Conservation (phyloP, 2,113 vertebrate genomes). For the Chaetorhynchus papuensis region DNA sequence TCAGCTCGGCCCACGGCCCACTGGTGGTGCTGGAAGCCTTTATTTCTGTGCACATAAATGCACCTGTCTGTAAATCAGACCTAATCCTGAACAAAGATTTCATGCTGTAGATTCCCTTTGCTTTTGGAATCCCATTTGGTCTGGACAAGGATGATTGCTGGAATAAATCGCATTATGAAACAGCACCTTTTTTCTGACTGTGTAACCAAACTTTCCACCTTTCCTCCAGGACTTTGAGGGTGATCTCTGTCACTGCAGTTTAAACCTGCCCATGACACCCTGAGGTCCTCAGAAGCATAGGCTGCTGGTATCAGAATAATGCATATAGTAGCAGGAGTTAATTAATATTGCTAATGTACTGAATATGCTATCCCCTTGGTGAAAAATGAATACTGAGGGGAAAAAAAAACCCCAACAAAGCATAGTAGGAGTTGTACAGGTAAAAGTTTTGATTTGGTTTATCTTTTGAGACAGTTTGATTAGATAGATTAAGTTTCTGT, state of each 20-base stretch:
- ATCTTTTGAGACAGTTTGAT: conserved; percentile 72
- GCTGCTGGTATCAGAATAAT: not conserved
- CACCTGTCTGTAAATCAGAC: not conserved
- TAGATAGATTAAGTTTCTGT: conserved; percentile 71
- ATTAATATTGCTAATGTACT: not conserved
- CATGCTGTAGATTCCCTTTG: not conserved
- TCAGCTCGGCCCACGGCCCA: not conserved
- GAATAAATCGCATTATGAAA: not conserved
- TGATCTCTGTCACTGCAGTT: not conserved
- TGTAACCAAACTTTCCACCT: not conserved
- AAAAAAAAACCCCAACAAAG: not conserved
- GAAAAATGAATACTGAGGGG: not conserved
- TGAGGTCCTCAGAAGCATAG: not conserved
- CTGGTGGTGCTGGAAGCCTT: not conserved
- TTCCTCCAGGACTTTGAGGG: not conserved
- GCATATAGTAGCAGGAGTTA: conserved; percentile 25
- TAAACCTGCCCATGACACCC: not conserved
- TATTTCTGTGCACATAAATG: not conserved
- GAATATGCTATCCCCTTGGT: not conserved
- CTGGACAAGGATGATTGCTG: not conserved
- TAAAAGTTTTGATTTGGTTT: conserved; percentile 69
- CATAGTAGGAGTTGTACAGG: conserved; percentile 38
- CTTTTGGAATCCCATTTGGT: not conserved
- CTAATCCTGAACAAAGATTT: not conserved
- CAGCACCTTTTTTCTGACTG: not conserved